Evolutionary conservation across 1,140 invertebrate species (phyloP).

Genomic region (Drosophila sp.): DNA sequence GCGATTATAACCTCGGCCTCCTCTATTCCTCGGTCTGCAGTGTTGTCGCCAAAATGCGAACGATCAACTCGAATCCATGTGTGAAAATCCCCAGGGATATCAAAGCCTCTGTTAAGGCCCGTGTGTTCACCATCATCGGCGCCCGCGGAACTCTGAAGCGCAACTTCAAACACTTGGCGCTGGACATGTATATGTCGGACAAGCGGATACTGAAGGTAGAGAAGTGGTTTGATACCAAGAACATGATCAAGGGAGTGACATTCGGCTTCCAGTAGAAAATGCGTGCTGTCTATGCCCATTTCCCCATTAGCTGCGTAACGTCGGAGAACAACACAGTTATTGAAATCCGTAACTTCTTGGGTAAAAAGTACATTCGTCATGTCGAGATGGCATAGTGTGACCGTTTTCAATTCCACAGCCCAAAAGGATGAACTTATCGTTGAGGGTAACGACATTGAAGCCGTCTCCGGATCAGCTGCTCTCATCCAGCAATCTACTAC

Average conservation of each 20-base stretch:
- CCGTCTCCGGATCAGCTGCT: conserved; percentile 99
- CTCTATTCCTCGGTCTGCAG: too few relatives aligned
- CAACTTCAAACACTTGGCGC: conserved; percentile 96
- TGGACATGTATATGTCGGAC: conserved; percentile 95
- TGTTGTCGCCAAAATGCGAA: conserved; percentile 90
- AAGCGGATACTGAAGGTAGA: conserved; percentile 92
- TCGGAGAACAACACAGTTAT: conserved; percentile 94
- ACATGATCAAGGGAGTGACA: conserved; percentile 98
- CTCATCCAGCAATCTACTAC: conserved; percentile 99
- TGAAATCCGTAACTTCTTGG: conserved; percentile 99
- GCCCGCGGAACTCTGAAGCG: conserved; percentile 94
- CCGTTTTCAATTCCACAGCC: conserved; percentile 94
- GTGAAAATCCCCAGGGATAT: conserved; percentile 96
- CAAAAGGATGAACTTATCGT: conserved; percentile 99
- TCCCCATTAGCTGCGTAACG: conserved; percentile 99
- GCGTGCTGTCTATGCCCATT: conserved; percentile 99
- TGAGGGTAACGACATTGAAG: conserved; percentile 98
- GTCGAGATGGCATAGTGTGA: conserved; percentile 99
- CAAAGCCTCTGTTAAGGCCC: conserved; percentile 93
- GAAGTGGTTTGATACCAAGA: conserved; percentile 99
- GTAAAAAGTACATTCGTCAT: conserved; percentile 97
- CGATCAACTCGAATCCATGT: conserved; percentile 94
- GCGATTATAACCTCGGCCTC: too few relatives aligned
- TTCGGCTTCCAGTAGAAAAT: conserved; percentile 99
- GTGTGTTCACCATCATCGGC: conserved; percentile 96